phyloP scores from a whole-genome alignment of 2,797 vertebrate genomes.

The Phrynocephalus forsythii region DNA sequence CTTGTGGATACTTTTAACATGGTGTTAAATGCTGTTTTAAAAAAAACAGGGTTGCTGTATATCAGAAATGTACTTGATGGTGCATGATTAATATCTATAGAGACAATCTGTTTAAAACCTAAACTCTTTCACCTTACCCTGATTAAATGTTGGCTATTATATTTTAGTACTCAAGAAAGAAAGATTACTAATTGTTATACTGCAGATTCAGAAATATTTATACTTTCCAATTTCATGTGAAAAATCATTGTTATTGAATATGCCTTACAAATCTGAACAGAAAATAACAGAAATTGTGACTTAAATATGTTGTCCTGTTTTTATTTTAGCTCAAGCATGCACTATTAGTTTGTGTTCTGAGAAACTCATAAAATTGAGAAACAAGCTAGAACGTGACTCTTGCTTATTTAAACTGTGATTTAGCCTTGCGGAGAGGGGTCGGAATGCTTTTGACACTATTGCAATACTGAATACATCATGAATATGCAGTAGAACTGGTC shows the following conservation, averaged over 20 bases:
- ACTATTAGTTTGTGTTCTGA: slow-evolving; percentile 6
- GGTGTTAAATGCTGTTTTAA: background rate
- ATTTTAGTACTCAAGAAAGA: slow-evolving; percentile 36
- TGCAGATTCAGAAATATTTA: slow-evolving; percentile 33
- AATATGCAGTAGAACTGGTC: too few relatives aligned
- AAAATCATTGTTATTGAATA: slow-evolving; percentile 60
- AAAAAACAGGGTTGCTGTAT: background rate
- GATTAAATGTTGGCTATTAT: slow-evolving; percentile 2
- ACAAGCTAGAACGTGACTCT: background rate
- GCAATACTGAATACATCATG: background rate
- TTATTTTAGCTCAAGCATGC: slow-evolving; percentile 37
- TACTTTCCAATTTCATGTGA: slow-evolving; percentile 26
- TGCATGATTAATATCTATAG: background rate
- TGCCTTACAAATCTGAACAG: slow-evolving; percentile 69
- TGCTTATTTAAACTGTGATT: background rate
- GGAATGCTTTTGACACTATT: background rate
- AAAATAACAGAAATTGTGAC: slow-evolving; percentile 61
- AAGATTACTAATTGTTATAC: slow-evolving; percentile 29
- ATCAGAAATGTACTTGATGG: too few relatives aligned
- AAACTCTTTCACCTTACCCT: slow-evolving; percentile 3
- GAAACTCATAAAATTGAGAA: background rate
- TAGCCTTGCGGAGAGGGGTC: background rate
- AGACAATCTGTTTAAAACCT: slow-evolving; percentile 10
- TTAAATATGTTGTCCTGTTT: slow-evolving; percentile 42
- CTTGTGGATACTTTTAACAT: slow-evolving; percentile 26